A percentile compares a stretch with the other conserved stretches of the same genome.
phyloP scores from a whole-genome alignment of 2,797 vertebrate genomes.

The Oreonectes daqikongensis region DNA sequence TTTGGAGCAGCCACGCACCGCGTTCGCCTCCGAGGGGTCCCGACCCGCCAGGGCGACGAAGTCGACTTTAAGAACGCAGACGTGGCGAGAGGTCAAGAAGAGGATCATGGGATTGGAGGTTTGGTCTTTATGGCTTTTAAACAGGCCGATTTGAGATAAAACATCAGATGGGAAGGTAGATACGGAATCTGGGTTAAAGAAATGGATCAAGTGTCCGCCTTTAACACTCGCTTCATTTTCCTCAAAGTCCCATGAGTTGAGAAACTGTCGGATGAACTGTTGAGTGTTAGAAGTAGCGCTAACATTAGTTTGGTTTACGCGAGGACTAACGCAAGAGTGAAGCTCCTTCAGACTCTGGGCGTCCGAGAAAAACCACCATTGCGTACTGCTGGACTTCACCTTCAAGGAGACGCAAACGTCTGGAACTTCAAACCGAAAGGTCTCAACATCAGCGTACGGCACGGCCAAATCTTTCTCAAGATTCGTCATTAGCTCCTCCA shows the following conservation, averaged over 20 bases:
- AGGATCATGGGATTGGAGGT: slow-evolving; percentile 81
- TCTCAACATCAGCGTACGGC: slow-evolving; percentile 77
- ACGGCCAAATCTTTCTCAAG: slow-evolving; percentile 79
- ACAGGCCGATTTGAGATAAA: slow-evolving; percentile 46
- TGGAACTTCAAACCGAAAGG: slow-evolving; percentile 80
- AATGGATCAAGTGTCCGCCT: slow-evolving; percentile 82
- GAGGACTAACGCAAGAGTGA: slow-evolving; percentile 51
- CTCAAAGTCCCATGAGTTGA: slow-evolving; percentile 86
- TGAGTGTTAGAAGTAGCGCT: slow-evolving; percentile 63
- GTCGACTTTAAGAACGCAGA: slow-evolving; percentile 87
- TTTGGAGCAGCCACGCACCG: slow-evolving; percentile 68
- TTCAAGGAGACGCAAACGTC: slow-evolving; percentile 84
- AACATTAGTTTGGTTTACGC: slow-evolving; percentile 67
- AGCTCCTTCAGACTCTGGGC: slow-evolving; percentile 80
- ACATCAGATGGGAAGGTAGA: slow-evolving; percentile 64
- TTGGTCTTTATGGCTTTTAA: slow-evolving; percentile 52
- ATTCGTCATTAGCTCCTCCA: slow-evolving; percentile 75
- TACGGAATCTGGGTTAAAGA: slow-evolving; percentile 72
- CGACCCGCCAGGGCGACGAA: slow-evolving; percentile 72
- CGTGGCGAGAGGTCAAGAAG: slow-evolving; percentile 85
- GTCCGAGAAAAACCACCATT: slow-evolving; percentile 84
- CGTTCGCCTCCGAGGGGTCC: slow-evolving; percentile 65
- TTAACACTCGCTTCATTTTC: slow-evolving; percentile 78
- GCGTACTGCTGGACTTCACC: slow-evolving; percentile 67
- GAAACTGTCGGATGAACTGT: slow-evolving; percentile 82